Conservation (phyloP, 2,797 vertebrate species). For the Apogon talboti region DNA sequence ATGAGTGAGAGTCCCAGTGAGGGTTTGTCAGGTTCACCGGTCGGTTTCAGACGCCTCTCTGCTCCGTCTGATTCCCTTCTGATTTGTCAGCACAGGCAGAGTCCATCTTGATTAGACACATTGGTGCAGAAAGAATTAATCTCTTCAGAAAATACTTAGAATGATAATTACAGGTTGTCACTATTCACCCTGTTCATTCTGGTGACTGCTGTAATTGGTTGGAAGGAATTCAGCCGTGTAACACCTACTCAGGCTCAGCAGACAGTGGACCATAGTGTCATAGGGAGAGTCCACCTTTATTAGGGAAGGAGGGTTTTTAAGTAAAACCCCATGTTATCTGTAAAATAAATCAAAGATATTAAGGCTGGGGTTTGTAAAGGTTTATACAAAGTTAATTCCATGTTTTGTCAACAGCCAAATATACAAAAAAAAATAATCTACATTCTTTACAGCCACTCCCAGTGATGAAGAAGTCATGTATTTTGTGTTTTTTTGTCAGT, state of each 20-base stretch:
- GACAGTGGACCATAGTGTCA: conserved; percentile 42
- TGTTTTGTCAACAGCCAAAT: no score
- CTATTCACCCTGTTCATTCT: conserved; percentile 52
- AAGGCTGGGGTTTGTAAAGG: background rate
- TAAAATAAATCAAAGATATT: background rate
- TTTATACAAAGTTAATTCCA: no score
- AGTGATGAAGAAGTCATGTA: no score
- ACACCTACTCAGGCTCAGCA: conserved; percentile 54
- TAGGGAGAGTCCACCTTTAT: conserved; percentile 14
- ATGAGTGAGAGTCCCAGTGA: conserved; percentile 12
- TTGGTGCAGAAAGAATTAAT: conserved; percentile 65
- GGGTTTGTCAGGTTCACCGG: conserved; percentile 23
- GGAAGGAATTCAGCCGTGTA: conserved; percentile 63
- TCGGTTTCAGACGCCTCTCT: conserved; percentile 28
- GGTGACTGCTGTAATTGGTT: conserved; percentile 76
- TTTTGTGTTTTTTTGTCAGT: no score
- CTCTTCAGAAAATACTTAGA: conserved; percentile 67
- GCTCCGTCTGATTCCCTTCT: conserved; percentile 37
- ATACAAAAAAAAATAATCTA: no score
- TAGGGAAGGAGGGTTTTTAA: background rate
- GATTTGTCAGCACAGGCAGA: conserved; percentile 56
- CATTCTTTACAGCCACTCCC: no score
- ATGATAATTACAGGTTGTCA: conserved; percentile 82
- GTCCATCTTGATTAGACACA: conserved; percentile 65
- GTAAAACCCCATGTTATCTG: background rate